Base-by-base conservation (phyloP, 2,797 vertebrate species). In the Urosaurus nigricauda region DNA sequence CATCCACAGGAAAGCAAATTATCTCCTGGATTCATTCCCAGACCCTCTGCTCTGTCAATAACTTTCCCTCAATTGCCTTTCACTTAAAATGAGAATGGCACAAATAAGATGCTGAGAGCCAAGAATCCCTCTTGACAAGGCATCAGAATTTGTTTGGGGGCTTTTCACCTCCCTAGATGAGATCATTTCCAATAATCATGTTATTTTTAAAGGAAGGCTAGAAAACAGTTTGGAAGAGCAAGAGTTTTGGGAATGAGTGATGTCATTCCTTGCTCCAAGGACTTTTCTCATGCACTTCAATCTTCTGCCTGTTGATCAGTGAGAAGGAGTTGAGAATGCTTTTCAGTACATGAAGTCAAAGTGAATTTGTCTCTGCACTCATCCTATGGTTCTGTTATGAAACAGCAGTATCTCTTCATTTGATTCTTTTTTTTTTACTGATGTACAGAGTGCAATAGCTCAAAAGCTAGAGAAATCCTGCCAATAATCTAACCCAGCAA, bases 51-150 rank as follows among this genome's bases (percentile, higher is more conserved):
- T 87, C 9, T 83, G 87, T 79, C 87, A 95, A 93, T 90, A 90
- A 75, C 88, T 91, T 93, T 92, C 35, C 87, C 90, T 91, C 90
- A 93, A 90, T 92, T 91, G 86, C 83, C 43, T 92, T 94, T 90
- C 91, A 87, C 87, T 89, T 92, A 77, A 86, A 89, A 90, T 63
- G 71, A 92, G 87, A 93, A 90, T 92, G 37, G 83, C 7, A 74
- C 40, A 43, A 87, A 79, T 70, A 71, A 79, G 40, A 29, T 43
- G n/a, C 73, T 84, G 77, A 88, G 93, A 89, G 92, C 87, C 89
- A 75, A 84, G 32, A 84, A 47, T n/a, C 74, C 40, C 85, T 93
- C 87, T 74, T 88, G 90, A 94, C 80, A 93, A 79, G 83, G 77
- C 60, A 91, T 93, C 92, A 91, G 90, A 90, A 88, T 68, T 40